phyloP scores from a whole-genome alignment of 2,888 invertebrate genomes.

The Tanytarsus gracilentus region DNA sequence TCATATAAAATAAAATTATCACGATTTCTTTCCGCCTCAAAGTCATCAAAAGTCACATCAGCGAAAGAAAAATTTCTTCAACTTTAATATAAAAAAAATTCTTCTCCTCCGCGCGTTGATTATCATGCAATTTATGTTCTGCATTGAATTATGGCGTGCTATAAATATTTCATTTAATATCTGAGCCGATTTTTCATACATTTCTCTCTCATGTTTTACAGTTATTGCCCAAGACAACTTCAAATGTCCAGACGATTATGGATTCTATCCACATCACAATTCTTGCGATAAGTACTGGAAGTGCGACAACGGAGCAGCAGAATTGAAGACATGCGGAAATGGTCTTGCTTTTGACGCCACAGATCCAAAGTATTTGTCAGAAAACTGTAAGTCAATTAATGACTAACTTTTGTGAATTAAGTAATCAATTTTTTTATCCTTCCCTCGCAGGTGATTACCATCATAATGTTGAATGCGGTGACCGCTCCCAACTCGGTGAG shows the following conservation, averaged over 20 bases:
- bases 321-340: slow-evolving; percentile 88
- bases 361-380: slow-evolving; percentile 81
- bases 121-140: background rate
- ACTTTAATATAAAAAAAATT: background rate
- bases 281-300: slow-evolving; percentile 95
- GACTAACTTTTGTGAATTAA: background rate
- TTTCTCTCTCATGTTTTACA: slow-evolving; percentile 44
- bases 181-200: slow-evolving; percentile 16
- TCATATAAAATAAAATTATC: no score
- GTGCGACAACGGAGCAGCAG: slow-evolving; percentile 80
- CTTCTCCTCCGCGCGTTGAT: background rate
- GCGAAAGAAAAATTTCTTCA: no score
- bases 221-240: slow-evolving; percentile 71
- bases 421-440: background rate
- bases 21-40: no score
- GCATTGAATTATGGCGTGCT: background rate
- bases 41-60: no score
- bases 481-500: slow-evolving; percentile 75
- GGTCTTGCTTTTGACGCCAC: slow-evolving; percentile 84
- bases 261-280: slow-evolving; percentile 81
- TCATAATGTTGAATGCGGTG: slow-evolving; percentile 89
- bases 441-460: slow-evolving; percentile 58
- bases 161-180: background rate
- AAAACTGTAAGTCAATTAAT: slow-evolving; percentile 56
- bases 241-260: slow-evolving; percentile 90